Evolutionary conservation across 2,113 vertebrate genomes (phyloP), one percentile per base, ranked within the genome.

Genomic region (Polyodon spathula): DNA sequence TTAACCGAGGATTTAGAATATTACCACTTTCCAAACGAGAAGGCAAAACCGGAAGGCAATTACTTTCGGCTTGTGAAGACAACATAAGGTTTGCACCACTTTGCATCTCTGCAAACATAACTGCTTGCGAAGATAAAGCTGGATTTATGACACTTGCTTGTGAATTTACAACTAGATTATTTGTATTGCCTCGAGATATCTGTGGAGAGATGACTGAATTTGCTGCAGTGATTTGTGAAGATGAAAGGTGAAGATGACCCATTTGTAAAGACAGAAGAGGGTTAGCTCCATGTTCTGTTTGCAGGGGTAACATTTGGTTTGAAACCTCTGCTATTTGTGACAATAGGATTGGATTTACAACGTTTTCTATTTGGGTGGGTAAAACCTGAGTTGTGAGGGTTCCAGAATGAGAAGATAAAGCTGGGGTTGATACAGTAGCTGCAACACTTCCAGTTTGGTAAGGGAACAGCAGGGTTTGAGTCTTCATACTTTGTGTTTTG

Each of bases 311-410:
- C 0, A 68, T 60, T 41, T 66, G 62, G 66, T 66, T 68, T 46
- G 54, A 8, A 40, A 68, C 37, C 14, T 57, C 76, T 73, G 83
- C 90, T 58, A 91, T 73, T 54, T 84, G 86, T 38, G 87, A 42
- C 43, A 91, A 79, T 56, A 95, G 84, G 60, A 92, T 70, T 40
- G 92, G 86, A 74, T 77, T 72, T 2, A 86, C 76, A 60, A 92
- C 63, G 64, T 69, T 90, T 66, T 88, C 86, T 76, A 95, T 76
- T 54, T 89, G 82, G 12, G 76, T 67, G 40, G 91, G 82, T 50
- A 87, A 83, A 72, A 86, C 80, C 0, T 86, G 72, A 68, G 70
- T 83, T 39, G 84, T 74, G 12, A 80, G 55, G 17, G 82, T 75
- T 11, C 88, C 74, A 56, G 81, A 68, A 62, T 84, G 83, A 44